These are phyloP conservation scores for Empidonax alnorum DNA, from an alignment of 2,113 vertebrate genomes.

Conservation along the genomic window DNA sequence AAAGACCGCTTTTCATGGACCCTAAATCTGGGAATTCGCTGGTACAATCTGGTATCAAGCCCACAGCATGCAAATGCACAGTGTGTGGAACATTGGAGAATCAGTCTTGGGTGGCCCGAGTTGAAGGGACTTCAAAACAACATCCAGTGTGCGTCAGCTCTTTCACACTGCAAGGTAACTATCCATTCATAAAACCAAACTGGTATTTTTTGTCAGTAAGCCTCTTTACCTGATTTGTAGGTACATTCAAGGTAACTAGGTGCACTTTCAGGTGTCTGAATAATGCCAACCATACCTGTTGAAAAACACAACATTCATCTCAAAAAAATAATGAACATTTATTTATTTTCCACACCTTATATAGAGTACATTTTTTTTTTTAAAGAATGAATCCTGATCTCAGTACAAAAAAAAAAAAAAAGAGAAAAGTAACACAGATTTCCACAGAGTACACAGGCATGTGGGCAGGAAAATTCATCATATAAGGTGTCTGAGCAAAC, in stretches of 20 bases:
- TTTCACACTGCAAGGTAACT: background rate
- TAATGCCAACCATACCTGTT: background rate
- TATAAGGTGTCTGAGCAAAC: slow-evolving; percentile 23
- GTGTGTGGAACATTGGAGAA: background rate
- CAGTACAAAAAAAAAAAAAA: background rate
- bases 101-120: background rate
- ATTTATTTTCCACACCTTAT: background rate
- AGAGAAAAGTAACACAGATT: background rate
- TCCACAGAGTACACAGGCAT: background rate
- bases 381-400: background rate
- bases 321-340: background rate
- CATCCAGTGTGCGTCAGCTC: background rate
- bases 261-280: background rate
- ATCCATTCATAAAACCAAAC: background rate
- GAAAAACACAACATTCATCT: background rate
- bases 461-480: slow-evolving; percentile 17
- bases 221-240: background rate
- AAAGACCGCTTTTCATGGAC: background rate
- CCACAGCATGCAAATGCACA: background rate
- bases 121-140: background rate
- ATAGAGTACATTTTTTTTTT: background rate
- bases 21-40: background rate
- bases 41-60: background rate
- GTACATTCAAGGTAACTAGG: background rate
- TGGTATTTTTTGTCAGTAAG: background rate